Percentiles rank a stretch among this genome's conserved stretches.
phyloP scores from a whole-genome alignment of 37 sponge, comb jelly and placozoan species.

The Petrosia ficiformis region DNA sequence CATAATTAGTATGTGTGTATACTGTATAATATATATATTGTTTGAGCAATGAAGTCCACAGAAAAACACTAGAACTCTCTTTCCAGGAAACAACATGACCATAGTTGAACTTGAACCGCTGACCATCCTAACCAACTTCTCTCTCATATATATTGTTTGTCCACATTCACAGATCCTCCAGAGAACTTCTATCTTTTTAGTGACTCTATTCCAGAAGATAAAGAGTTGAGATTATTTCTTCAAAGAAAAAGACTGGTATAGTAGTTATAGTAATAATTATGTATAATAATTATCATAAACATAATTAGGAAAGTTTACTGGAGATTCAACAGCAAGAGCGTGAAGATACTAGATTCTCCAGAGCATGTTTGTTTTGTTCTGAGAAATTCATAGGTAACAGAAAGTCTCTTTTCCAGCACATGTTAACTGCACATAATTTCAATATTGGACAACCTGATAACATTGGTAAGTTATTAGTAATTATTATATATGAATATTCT shows the following conservation, averaged over 20 bases:
- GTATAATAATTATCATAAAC: background rate
- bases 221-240: slow-evolving; percentile 36
- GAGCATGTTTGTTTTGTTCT: slow-evolving; percentile 70
- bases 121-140: too few relatives aligned
- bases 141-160: too few relatives aligned
- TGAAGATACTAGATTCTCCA: slow-evolving; percentile 20
- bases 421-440: slow-evolving; percentile 74
- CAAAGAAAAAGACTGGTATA: slow-evolving; percentile 42
- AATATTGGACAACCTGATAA: slow-evolving; percentile 82
- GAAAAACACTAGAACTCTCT: too few relatives aligned
- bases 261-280: background rate
- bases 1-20: too few relatives aligned
- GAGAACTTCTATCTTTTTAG: slow-evolving; percentile 68
- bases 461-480: slow-evolving; percentile 57
- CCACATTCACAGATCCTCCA: slow-evolving; percentile 42
- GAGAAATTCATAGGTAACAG: slow-evolving; percentile 51
- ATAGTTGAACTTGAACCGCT: too few relatives aligned
- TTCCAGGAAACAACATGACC: too few relatives aligned
- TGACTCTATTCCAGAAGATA: slow-evolving; percentile 66
- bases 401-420: slow-evolving; percentile 54
- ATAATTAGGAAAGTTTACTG: slow-evolving; percentile 44
- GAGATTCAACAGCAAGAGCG: slow-evolving; percentile 70
- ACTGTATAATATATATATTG: too few relatives aligned
- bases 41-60: too few relatives aligned
- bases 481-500: too few relatives aligned